These are phyloP conservation scores for Aplysina aerophoba DNA, from an alignment of 37 sponge, comb jelly and placozoan genomes.

Conservation along the genomic window DNA sequence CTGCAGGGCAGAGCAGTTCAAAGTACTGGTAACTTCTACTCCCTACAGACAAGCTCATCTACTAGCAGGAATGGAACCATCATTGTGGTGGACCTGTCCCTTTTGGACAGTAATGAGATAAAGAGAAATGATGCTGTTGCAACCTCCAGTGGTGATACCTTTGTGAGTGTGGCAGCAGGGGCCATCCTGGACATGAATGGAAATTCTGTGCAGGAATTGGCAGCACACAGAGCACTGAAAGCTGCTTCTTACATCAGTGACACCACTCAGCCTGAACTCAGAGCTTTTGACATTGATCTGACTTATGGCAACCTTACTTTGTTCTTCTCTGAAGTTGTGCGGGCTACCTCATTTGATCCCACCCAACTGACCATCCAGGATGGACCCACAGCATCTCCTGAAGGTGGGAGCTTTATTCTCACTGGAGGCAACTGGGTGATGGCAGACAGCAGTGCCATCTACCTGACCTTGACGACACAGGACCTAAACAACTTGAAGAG, in stretches of 20 bases:
- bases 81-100: constrained; percentile 56
- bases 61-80: constrained; percentile 61
- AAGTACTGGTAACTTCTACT: constrained; percentile 30
- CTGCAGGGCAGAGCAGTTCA: constrained; percentile 64
- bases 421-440: constrained; percentile 51
- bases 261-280: constrained; percentile 74
- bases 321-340: constrained; percentile 84
- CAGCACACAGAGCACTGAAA: constrained; percentile 28
- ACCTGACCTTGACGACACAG: constrained; percentile 42
- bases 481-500: constrained; percentile 86
- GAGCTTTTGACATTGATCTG: constrained; percentile 68
- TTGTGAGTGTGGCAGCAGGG: constrained; percentile 40
- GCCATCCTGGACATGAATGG: constrained; percentile 71
- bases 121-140: constrained; percentile 61
- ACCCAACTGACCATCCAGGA: constrained; percentile 52
- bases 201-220: constrained; percentile 53
- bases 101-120: constrained; percentile 72
- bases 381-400: background rate
- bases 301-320: constrained; percentile 63
- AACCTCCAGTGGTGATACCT: constrained; percentile 59
- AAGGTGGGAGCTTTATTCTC: constrained; percentile 49
- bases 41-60: constrained; percentile 38
- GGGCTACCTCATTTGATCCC: constrained; percentile 59
- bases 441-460: constrained; percentile 43
- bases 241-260: constrained; percentile 60